A percentile compares a stretch with the other conserved stretches of the same genome.
These are phyloP conservation scores for Drosophila gunungcola DNA, from an alignment of 1,140 invertebrate genomes.

Conservation along the genomic window DNA sequence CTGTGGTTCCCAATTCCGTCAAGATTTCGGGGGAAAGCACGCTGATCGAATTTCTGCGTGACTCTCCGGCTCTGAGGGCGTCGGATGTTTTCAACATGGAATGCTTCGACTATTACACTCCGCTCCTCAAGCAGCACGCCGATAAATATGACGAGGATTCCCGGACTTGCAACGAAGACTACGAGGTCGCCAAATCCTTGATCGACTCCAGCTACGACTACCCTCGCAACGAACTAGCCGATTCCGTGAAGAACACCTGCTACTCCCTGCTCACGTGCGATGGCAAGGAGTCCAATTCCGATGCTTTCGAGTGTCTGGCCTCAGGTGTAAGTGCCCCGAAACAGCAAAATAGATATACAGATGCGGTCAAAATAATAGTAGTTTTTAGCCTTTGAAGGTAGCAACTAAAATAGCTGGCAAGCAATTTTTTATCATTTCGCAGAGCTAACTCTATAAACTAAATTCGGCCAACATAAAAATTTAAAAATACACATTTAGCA, in stretches of 20 bases:
- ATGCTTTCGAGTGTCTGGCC: slow-evolving; percentile 1
- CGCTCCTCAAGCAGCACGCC: slow-evolving; percentile 16
- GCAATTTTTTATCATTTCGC: too few relatives aligned
- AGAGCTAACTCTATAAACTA: too few relatives aligned
- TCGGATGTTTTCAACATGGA: slow-evolving; percentile 9
- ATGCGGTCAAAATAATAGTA: too few relatives aligned
- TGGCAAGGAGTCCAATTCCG: neutral
- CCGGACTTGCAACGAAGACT: neutral
- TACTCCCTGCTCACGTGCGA: slow-evolving; percentile 5
- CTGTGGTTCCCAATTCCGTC: slow-evolving; percentile 1
- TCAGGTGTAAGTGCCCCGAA: neutral
- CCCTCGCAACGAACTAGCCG: slow-evolving; percentile 1
- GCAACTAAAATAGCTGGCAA: too few relatives aligned
- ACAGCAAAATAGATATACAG: neutral
- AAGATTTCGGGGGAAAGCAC: slow-evolving; percentile 1
- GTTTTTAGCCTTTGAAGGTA: too few relatives aligned
- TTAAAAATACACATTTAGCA: too few relatives aligned
- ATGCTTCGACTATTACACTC: slow-evolving; percentile 26
- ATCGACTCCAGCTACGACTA: slow-evolving; percentile 1
- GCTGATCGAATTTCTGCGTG: slow-evolving; percentile 11
- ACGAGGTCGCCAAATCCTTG: neutral
- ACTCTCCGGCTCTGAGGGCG: slow-evolving; percentile 1
- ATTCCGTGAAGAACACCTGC: neutral
- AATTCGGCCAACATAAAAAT: too few relatives aligned
- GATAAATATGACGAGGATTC: slow-evolving; percentile 15